Evolutionary conservation across 2,797 vertebrate species (phyloP).

Genomic region (Cetoscarus ocellatus): DNA sequence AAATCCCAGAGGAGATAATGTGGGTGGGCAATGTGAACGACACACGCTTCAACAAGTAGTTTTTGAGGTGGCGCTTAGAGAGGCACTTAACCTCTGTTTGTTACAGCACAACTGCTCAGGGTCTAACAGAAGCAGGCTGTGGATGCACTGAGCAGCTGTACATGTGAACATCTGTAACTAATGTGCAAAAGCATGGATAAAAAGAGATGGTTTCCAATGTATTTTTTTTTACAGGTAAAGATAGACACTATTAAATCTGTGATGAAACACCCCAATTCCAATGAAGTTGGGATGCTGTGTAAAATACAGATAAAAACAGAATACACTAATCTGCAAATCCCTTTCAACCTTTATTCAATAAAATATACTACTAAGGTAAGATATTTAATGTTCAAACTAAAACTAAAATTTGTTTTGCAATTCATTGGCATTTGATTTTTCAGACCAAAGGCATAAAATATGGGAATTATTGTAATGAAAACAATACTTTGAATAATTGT

Average conservation of each 20-base stretch:
- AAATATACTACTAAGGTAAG: too few relatives aligned
- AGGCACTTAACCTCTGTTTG: conserved; percentile 47
- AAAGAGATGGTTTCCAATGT: background rate
- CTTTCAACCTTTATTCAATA: too few relatives aligned
- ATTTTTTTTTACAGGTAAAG: background rate
- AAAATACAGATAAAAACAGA: too few relatives aligned
- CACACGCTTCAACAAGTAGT: conserved; percentile 19
- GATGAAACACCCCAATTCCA: too few relatives aligned
- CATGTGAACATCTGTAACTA: conserved; percentile 14
- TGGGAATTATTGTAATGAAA: too few relatives aligned
- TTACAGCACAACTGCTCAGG: conserved; percentile 22
- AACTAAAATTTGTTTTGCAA: too few relatives aligned
- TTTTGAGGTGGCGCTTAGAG: conserved; percentile 24
- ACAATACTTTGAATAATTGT: too few relatives aligned
- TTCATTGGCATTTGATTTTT: too few relatives aligned
- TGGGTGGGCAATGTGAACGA: conserved; percentile 29
- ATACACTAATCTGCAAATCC: too few relatives aligned
- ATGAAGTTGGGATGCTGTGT: too few relatives aligned
- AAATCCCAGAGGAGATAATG: conserved; percentile 33
- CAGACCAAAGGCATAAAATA: too few relatives aligned
- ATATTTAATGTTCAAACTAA: too few relatives aligned
- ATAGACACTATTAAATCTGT: background rate
- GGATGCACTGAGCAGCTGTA: conserved; percentile 1
- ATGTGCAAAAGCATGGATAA: background rate
- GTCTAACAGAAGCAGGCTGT: conserved; percentile 7